A percentile compares a stretch with the other conserved stretches of the same genome.
phyloP scores from a whole-genome alignment of 2,113 vertebrate species.

The Coptodon bakossiorum region DNA sequence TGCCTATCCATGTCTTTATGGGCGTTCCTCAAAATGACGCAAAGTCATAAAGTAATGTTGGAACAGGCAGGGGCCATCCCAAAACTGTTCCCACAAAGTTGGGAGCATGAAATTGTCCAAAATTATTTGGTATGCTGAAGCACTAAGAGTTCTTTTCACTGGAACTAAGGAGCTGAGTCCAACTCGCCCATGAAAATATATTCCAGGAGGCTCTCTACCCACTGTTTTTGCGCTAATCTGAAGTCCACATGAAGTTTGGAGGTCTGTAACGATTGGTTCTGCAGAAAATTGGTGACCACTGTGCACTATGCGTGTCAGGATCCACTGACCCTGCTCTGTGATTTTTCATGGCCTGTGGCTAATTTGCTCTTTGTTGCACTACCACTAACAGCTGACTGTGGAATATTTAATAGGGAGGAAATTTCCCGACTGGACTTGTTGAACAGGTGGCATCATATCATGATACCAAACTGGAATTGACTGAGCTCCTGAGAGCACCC shows the following conservation, averaged over 20 bases:
- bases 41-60: not conserved
- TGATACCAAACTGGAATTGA: not conserved
- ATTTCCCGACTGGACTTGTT: not conserved
- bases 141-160: not conserved
- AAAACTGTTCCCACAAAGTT: not conserved
- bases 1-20: not conserved
- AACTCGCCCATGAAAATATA: not conserved
- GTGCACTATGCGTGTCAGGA: not conserved
- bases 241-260: not conserved
- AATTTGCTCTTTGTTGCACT: not conserved
- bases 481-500: not conserved
- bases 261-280: accelerated
- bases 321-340: not conserved
- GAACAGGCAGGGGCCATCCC: not conserved
- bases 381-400: not conserved
- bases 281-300: not conserved
- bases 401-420: not conserved
- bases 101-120: not conserved
- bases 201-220: not conserved
- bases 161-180: accelerated
- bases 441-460: not conserved
- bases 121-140: not conserved
- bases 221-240: accelerated
- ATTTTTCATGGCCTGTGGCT: not conserved
- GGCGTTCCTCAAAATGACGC: accelerated